Conservation (phyloP, 37 sponge, comb jelly and placozoan species). For the Cladorhizidae sp. region DNA sequence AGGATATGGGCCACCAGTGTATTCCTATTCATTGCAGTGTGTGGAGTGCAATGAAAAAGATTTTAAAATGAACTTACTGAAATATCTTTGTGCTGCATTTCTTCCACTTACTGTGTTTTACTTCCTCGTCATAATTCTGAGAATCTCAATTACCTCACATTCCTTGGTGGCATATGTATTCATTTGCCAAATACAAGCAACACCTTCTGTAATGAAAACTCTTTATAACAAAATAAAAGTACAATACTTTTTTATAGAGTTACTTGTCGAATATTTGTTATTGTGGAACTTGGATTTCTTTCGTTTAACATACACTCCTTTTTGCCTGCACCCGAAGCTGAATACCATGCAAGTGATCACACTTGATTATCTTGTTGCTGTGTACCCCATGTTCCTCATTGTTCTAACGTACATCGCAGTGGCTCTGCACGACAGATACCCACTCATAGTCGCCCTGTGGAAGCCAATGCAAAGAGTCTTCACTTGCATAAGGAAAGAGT, state of each 20-base stretch:
- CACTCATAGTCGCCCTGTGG: neutral
- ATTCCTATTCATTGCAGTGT: neutral
- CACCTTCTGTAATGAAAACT: neutral
- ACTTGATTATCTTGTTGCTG: too few species aligned
- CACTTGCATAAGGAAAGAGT: neutral
- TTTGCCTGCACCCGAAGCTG: too few species aligned
- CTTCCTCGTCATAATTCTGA: neutral
- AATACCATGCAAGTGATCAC: too few species aligned
- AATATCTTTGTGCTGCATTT: neutral
- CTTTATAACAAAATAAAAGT: neutral
- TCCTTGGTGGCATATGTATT: conserved; percentile 1
- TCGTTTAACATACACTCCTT: too few species aligned
- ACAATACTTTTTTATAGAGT: neutral
- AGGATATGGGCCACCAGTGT: too few species aligned
- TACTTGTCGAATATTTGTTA: neutral
- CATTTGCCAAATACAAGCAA: neutral
- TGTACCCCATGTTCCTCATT: too few species aligned
- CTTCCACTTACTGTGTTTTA: neutral
- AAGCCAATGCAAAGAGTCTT: neutral
- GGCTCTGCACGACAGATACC: neutral
- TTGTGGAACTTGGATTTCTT: neutral
- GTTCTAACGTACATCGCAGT: neutral
- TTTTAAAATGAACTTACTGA: neutral
- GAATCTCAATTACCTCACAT: neutral
- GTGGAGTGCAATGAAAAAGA: neutral